A percentile compares a stretch with the other conserved stretches of the same genome.
phyloP scores from a whole-genome alignment of 2,797 vertebrate species.

The Odontamblyopus rebecca region DNA sequence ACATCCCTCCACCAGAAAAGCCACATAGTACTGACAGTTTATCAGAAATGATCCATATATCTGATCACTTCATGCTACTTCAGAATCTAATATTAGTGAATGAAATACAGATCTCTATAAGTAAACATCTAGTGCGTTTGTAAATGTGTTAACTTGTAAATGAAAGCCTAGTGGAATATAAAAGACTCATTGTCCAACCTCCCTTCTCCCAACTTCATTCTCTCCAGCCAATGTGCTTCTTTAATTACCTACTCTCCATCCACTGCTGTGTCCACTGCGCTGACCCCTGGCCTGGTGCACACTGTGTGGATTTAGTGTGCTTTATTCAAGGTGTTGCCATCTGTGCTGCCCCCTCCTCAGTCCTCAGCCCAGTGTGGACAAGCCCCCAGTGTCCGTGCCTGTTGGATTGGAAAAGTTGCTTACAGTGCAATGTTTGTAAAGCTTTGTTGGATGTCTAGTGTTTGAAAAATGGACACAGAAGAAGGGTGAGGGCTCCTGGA shows the following conservation, averaged over 20 bases:
- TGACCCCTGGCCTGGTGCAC: constrained; percentile 62
- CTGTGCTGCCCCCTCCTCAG: constrained; percentile 38
- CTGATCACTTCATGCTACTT: too few species aligned
- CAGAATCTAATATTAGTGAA: neutral
- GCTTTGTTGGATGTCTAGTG: constrained; percentile 59
- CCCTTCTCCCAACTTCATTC: constrained; percentile 7
- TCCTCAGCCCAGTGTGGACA: constrained; percentile 39
- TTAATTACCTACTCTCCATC: constrained; percentile 36
- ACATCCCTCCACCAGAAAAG: too few species aligned
- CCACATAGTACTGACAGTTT: too few species aligned
- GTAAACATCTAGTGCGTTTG: constrained; percentile 6
- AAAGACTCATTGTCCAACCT: constrained; percentile 3
- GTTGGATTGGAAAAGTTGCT: constrained; percentile 69
- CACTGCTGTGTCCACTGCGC: constrained; percentile 38
- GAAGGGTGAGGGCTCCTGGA: constrained; percentile 37
- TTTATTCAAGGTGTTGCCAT: constrained; percentile 74
- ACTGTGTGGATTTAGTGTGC: constrained; percentile 60
- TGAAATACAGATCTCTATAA: neutral
- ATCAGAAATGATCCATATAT: too few species aligned
- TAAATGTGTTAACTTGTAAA: neutral
- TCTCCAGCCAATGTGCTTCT: constrained; percentile 9
- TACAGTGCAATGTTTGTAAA: constrained; percentile 68
- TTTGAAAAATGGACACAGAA: constrained; percentile 43
- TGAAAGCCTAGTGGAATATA: neutral
- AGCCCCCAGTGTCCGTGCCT: constrained; percentile 58